Conservation (phyloP, 1,140 invertebrate species). For the Gonioctena quinquepunctata region DNA sequence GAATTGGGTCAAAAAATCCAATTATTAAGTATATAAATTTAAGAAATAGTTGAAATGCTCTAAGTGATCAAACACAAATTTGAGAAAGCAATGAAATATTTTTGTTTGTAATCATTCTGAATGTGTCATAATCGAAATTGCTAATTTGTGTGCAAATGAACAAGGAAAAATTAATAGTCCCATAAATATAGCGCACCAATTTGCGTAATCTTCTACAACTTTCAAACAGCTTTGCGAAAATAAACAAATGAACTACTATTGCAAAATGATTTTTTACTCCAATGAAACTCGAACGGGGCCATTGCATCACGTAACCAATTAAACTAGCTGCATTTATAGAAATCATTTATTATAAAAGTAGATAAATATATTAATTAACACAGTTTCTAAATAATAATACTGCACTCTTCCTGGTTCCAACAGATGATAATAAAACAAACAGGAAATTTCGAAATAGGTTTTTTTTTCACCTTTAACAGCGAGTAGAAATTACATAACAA, state of each 20-base stretch:
- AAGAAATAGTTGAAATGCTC: too few relatives aligned
- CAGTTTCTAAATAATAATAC: conserved; percentile 50
- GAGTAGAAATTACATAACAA: conserved; percentile 34
- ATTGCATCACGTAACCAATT: neutral
- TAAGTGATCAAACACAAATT: too few relatives aligned
- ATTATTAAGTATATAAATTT: too few relatives aligned
- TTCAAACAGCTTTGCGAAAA: neutral
- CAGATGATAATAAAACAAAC: conserved; percentile 36
- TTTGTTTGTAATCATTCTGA: too few relatives aligned
- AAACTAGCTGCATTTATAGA: neutral
- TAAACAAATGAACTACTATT: neutral
- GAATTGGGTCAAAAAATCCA: too few relatives aligned
- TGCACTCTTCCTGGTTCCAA: conserved; percentile 39
- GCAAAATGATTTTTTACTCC: neutral
- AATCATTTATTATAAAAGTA: conserved; percentile 35
- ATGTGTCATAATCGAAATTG: too few relatives aligned
- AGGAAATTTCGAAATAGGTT: conserved; percentile 30
- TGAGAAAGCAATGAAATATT: too few relatives aligned
- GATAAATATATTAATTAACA: conserved; percentile 49
- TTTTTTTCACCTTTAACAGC: conserved; percentile 13
- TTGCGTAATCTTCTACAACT: neutral
- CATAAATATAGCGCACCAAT: too few relatives aligned
- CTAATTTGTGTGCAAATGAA: too few relatives aligned
- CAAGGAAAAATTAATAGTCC: too few relatives aligned
- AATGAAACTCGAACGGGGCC: neutral